A percentile compares a stretch with the other conserved stretches of the same genome.
Evolutionary conservation across 1,140 invertebrate genomes (phyloP).

Genomic region (Thaumatotibia leucotreta): DNA sequence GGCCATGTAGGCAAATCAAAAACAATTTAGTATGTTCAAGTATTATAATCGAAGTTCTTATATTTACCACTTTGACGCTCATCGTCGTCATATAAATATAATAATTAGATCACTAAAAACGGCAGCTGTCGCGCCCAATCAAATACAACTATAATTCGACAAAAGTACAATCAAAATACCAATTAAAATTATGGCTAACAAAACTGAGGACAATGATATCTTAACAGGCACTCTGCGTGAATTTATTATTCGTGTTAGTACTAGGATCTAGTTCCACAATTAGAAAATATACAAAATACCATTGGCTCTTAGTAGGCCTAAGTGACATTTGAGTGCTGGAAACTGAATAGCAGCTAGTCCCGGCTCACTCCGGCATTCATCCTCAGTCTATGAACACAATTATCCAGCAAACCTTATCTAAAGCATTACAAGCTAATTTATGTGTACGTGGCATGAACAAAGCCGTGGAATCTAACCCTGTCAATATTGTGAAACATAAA

Average conservation of each 20-base stretch:
- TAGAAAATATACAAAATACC: constrained; percentile 53
- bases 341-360: constrained; percentile 16
- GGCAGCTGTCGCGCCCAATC: constrained; percentile 26
- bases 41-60: neutral
- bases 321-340: neutral
- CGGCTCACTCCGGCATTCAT: constrained; percentile 20
- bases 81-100: neutral
- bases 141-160: constrained; percentile 66
- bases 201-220: constrained; percentile 58
- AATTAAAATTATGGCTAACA: constrained; percentile 71
- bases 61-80: neutral
- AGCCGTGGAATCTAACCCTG: constrained; percentile 50
- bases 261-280: constrained; percentile 39
- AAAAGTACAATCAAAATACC: constrained; percentile 55
- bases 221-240: constrained; percentile 74
- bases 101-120: constrained; percentile 14
- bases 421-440: constrained; percentile 74
- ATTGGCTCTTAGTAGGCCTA: constrained; percentile 13
- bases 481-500: constrained; percentile 26
- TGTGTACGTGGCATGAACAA: constrained; percentile 70
- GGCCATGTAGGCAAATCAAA: constrained; percentile 7
- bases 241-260: constrained; percentile 62
- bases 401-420: constrained; percentile 73
- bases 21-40: neutral
- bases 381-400: constrained; percentile 75